A percentile compares a stretch with the other conserved stretches of the same genome.
These are phyloP conservation scores for Sminthurides aquaticus DNA, from an alignment of 2,888 invertebrate genomes.

Conservation along the genomic window DNA sequence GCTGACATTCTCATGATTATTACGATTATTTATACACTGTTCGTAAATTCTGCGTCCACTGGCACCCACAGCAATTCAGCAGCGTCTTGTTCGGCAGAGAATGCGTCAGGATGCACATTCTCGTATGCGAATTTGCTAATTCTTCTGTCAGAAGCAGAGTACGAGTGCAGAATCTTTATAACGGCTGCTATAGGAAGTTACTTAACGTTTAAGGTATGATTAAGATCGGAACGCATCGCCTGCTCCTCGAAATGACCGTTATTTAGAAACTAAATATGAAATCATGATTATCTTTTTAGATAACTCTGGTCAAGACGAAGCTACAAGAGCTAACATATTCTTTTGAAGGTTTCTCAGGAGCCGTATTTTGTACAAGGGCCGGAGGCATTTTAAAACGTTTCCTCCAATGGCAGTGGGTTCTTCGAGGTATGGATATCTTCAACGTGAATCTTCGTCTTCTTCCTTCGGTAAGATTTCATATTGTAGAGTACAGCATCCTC, in stretches of 20 bases:
- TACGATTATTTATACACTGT: not conserved
- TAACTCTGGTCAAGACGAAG: not conserved
- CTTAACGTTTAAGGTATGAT: not conserved
- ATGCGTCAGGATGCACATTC: not conserved
- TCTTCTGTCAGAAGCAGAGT: not conserved
- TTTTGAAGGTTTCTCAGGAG: not conserved
- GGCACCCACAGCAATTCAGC: not conserved
- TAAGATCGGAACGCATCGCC: too few relatives aligned
- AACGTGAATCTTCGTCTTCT: conserved; percentile 4
- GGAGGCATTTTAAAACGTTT: conserved; percentile 2
- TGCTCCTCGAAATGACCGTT: too few relatives aligned
- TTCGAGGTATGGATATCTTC: conserved; percentile 11
- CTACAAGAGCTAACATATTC: conserved; percentile 1
- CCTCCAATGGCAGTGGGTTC: conserved; percentile 5
- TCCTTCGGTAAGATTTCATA: conserved; percentile 5
- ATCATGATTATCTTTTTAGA: conserved; percentile 2
- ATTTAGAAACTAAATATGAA: too few relatives aligned
- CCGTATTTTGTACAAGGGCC: not conserved
- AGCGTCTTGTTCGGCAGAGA: too few relatives aligned
- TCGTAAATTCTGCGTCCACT: not conserved
- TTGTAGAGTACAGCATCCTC: too few relatives aligned
- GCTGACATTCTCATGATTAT: conserved; percentile 1
- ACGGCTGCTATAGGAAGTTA: not conserved
- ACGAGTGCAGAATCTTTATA: not conserved
- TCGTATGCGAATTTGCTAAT: not conserved